Percentiles rank a stretch among this genome's conserved stretches.
phyloP scores from a whole-genome alignment of 2,797 vertebrate species.

The Lates japonicus region DNA sequence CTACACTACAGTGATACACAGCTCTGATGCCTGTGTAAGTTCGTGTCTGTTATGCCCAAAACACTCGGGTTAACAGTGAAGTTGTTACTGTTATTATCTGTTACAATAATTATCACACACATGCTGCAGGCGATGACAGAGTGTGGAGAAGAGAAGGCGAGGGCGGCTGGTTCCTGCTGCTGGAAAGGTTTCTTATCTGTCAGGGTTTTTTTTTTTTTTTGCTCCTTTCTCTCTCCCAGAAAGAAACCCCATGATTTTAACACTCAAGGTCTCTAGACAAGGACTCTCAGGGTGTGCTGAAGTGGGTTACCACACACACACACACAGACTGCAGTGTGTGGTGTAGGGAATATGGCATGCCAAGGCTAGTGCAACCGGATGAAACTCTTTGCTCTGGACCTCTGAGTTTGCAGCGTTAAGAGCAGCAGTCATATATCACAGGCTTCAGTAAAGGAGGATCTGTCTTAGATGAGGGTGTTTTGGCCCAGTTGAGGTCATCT shows the following conservation, averaged over 20 bases:
- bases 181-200: conserved; percentile 86
- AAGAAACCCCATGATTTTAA: conserved; percentile 78
- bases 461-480: conserved; percentile 35
- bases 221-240: conserved; percentile 79
- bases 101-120: background rate
- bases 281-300: conserved; percentile 84
- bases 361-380: conserved; percentile 80
- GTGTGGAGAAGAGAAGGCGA: conserved; percentile 64
- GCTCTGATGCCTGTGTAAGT: conserved; percentile 37
- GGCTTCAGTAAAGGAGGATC: conserved; percentile 20
- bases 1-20: conserved; percentile 6
- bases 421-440: conserved; percentile 44
- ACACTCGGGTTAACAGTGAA: conserved; percentile 27
- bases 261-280: conserved; percentile 91
- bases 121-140: conserved; percentile 69
- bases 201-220: conserved; percentile 72
- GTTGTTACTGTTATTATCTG: conserved; percentile 77
- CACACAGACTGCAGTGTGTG: conserved; percentile 30
- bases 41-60: conserved; percentile 55
- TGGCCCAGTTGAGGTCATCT: conserved; percentile 37
- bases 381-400: conserved; percentile 53
- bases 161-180: conserved; percentile 85
- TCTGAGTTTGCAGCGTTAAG: conserved; percentile 33
- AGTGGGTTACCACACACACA: conserved; percentile 52
- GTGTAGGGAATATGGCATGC: conserved; percentile 74